Evolutionary conservation across 2,113 vertebrate genomes (phyloP), one percentile per base, ranked within the genome.

Genomic region (Cacatua alba): DNA sequence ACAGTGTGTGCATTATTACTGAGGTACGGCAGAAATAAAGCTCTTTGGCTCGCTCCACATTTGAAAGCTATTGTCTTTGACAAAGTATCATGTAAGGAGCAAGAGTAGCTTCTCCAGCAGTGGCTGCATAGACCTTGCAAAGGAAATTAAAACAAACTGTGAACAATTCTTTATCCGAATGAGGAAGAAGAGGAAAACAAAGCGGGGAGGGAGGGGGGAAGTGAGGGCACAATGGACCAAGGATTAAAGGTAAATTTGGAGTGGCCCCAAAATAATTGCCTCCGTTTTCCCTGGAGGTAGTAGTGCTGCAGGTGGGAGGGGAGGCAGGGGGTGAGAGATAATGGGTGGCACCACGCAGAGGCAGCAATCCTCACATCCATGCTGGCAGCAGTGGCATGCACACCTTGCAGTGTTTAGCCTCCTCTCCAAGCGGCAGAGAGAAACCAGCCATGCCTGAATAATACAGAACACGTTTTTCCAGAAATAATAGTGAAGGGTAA

Each of bases 31-130:
- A 81, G 72, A 87, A 70, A 89, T 80, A 95, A 93, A 76, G 92
- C 68, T 91, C 53, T 74, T 79, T 88, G 71, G 39, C 37, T 95
- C 92, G 35, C 53, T 76, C 39, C 7, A 8, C 6, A 0, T 83
- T 84, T 14, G 26, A 93, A 83, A 95, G 55, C 94, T 86, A 76
- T 81, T 97, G 74, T 55, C 70, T 93, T 86, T 87, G 48, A 95
- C 25, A 17, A 88, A 81, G 48, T 67, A 11, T 75, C 91, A 29
- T 17, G 82, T 26, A 92, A 94, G 95, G 86, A 86, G 72, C 85
- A 92, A 86, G 85, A 59, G 71, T 51, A 71, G 57, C 39, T 91
- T 91, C 90, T 91, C 43, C 85, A 78, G 13, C 55, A 70, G 51
- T 1, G 11, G 64, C 64, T 92, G 79, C 3, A 4, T 67, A 92